Evolutionary conservation across 2,888 invertebrate species (phyloP), one percentile per base, ranked within the genome.

Genomic region (Agrochola lota): DNA sequence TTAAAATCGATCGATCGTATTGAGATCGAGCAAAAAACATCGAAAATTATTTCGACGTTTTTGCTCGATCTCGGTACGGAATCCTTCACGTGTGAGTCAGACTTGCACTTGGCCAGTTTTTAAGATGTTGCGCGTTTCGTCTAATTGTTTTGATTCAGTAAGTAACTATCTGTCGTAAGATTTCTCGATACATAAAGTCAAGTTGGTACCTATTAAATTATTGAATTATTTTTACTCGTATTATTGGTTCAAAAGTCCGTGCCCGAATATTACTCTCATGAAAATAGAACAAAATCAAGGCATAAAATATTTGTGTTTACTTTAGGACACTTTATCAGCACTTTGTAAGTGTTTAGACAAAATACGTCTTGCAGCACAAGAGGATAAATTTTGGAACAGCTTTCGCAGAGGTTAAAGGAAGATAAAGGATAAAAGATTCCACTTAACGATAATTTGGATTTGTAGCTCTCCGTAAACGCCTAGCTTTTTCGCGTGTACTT

Each of bases 401-500:
- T 85, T 81, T 72, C 52, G 66, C 40, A 71, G 60, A 76, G 73
- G 64, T 76, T 83, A 77, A 76, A 77, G 59, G 62, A 77, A 77
- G 77, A 76, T 75, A 80, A 63, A 75, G 77, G 74, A 75, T 77
- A 82, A 75, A 85, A 81, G 82, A 85, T 85, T 74, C 83, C 70
- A 82, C 74, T 85, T 81, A 74, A 72, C 71, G 77, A 85, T 87
- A 81, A 87, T 85, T 85, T 71, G 71, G 85, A 85, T 85, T 85
- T 85, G 87, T 85, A 62, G 78, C 81, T 71, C 55, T 74, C 30
- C 35, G 64, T 78, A 71, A 86, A 78, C 69, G 85, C 64, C 76
- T 85, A 69, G 62, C 69, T 71, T 57, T 64, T 68, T 43, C 49
- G 26, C 43, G 35, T 40, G 70, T 49, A 60, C 35, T 49, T 26